Percentiles rank a stretch among this genome's conserved stretches.
phyloP scores from a whole-genome alignment of 2,797 vertebrate species.

The Pseudocheirus occidentalis region DNA sequence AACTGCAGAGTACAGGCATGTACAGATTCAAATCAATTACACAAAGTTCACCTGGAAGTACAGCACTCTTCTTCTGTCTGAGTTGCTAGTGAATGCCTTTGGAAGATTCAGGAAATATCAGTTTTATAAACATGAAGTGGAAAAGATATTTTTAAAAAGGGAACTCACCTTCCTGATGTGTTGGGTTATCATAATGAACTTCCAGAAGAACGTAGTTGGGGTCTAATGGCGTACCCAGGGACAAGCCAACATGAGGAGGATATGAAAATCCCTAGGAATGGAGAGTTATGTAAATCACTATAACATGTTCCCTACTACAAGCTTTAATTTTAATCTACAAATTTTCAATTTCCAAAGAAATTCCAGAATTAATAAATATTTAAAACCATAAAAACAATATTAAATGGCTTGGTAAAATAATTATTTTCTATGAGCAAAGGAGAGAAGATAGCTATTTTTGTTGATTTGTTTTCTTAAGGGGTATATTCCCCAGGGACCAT shows the following conservation, averaged over 20 bases:
- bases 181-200: constrained; percentile 91
- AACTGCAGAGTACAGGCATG: background rate
- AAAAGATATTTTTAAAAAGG: constrained; percentile 26
- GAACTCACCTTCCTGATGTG: constrained; percentile 87
- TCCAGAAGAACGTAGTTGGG: constrained; percentile 90
- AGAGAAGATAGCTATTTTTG: background rate
- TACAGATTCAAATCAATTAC: background rate
- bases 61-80: background rate
- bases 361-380: background rate
- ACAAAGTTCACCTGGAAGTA: background rate
- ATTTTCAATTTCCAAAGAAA: constrained; percentile 1
- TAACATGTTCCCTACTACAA: background rate
- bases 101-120: background rate
- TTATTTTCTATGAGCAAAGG: background rate
- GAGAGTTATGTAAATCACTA: constrained; percentile 20
- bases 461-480: background rate
- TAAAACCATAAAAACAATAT: background rate
- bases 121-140: background rate
- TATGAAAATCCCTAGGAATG: constrained; percentile 88
- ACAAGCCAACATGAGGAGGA: constrained; percentile 90
- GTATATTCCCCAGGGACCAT: background rate
- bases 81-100: background rate
- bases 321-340: background rate
- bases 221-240: constrained; percentile 88
- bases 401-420: constrained; percentile 19